Percentiles rank a stretch among this genome's conserved stretches.
Conservation (phyloP, 1,140 invertebrate species). For the Orussus abietinus region DNA sequence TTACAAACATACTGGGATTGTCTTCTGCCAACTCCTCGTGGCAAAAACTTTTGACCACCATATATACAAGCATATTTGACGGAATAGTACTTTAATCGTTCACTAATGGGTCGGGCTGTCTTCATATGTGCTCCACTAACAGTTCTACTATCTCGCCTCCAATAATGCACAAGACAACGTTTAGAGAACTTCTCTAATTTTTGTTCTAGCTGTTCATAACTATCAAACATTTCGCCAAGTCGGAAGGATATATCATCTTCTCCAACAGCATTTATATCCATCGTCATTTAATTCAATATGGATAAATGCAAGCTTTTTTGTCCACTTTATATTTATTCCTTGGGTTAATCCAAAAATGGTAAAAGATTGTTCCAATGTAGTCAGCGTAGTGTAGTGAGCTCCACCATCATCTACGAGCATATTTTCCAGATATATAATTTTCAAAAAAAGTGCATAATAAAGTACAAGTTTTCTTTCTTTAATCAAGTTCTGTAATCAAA, state of each 20-base stretch:
- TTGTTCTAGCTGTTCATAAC: constrained; percentile 45
- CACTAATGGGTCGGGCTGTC: constrained; percentile 47
- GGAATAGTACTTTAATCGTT: constrained; percentile 49
- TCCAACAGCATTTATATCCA: constrained; percentile 23
- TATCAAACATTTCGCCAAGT: constrained; percentile 47
- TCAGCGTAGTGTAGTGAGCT: too few relatives aligned
- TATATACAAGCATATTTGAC: constrained; percentile 53
- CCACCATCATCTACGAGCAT: too few relatives aligned
- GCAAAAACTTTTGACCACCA: constrained; percentile 49
- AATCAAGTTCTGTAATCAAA: too few relatives aligned
- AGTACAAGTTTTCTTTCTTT: too few relatives aligned
- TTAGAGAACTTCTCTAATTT: constrained; percentile 46
- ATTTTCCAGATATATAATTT: too few relatives aligned
- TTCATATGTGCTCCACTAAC: constrained; percentile 52
- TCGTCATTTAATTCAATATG: constrained; percentile 13
- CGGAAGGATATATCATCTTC: constrained; percentile 40
- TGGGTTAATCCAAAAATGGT: too few relatives aligned
- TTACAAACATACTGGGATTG: constrained; percentile 41
- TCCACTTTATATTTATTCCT: too few relatives aligned
- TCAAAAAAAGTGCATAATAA: too few relatives aligned
- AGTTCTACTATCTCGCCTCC: constrained; percentile 50
- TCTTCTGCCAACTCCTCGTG: constrained; percentile 45
- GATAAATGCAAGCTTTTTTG: too few relatives aligned
- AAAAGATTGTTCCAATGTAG: too few relatives aligned
- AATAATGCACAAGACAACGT: constrained; percentile 48